Evolutionary conservation across 2,113 vertebrate species (phyloP).

Genomic region (Spea bombifrons): DNA sequence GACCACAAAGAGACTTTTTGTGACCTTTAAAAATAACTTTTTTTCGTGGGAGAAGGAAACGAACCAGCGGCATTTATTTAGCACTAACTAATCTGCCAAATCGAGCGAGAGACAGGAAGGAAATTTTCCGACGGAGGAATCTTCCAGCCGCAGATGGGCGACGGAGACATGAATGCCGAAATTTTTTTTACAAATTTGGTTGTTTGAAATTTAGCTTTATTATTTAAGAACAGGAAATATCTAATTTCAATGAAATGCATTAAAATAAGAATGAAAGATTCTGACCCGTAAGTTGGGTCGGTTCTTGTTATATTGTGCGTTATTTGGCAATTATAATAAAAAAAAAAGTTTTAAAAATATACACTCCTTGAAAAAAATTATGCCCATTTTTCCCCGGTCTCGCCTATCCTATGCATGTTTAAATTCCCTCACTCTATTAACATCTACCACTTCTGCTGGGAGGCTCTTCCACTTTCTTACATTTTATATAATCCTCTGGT

Average conservation of each 20-base stretch:
- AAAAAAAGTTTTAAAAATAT: no score
- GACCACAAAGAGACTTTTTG: neutral
- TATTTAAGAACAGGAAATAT: conserved; percentile 21
- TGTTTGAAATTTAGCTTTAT: neutral
- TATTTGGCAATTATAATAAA: no score
- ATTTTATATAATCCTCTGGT: no score
- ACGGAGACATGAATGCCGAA: neutral
- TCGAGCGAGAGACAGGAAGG: conserved; percentile 11
- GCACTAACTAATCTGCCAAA: neutral
- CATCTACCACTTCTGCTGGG: no score
- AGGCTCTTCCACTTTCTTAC: no score
- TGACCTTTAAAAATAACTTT: conserved; percentile 10
- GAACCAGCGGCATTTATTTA: neutral
- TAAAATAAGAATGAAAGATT: no score
- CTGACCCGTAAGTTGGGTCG: no score
- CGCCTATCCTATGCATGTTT: no score
- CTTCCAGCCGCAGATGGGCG: neutral
- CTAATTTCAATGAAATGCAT: neutral
- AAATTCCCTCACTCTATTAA: no score
- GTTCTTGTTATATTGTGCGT: no score
- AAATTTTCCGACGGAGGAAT: neutral
- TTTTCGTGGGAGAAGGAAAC: neutral
- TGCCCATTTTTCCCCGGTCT: no score
- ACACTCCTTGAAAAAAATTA: no score
- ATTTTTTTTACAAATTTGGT: neutral